Conservation (phyloP, 2,888 invertebrate genomes). For the Neuroscelio doddi region DNA sequence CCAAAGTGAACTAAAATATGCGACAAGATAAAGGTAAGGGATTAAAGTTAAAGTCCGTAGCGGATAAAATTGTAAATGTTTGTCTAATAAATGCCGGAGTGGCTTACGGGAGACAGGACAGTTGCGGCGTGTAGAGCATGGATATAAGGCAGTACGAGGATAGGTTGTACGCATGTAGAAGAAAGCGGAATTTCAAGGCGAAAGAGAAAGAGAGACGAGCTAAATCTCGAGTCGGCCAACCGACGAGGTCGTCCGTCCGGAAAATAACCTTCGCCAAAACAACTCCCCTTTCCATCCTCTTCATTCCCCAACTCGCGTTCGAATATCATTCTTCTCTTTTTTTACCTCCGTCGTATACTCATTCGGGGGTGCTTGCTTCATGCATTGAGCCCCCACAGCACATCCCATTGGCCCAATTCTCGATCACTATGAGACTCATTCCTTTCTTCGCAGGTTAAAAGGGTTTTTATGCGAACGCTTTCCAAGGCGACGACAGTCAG, state of each 20-base stretch:
- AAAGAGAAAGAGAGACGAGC: conserved; percentile 41
- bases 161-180: conserved; percentile 36
- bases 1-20: too few relatives aligned
- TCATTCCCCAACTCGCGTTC: too few relatives aligned
- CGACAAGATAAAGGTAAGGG: conserved; percentile 18
- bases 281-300: too few relatives aligned
- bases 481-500: conserved; percentile 42
- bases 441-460: conserved; percentile 40
- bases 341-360: too few relatives aligned
- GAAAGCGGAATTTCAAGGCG: conserved; percentile 17
- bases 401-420: conserved; percentile 57
- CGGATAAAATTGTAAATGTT: conserved; percentile 54
- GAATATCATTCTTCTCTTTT: too few relatives aligned
- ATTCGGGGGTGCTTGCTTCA: too few relatives aligned
- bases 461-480: conserved; percentile 39
- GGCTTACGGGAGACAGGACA: conserved; percentile 45
- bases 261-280: conserved; percentile 69
- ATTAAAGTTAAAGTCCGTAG: conserved; percentile 20
- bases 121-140: conserved; percentile 17
- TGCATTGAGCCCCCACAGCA: conserved; percentile 13
- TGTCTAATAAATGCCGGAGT: conserved; percentile 61
- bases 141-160: conserved; percentile 9
- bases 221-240: conserved; percentile 48
- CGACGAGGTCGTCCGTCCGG: conserved; percentile 62
- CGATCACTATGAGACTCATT: conserved; percentile 36